A percentile compares a stretch with the other conserved stretches of the same genome.
These are phyloP conservation scores for Pristionchus arcanus DNA, from an alignment of 2,888 invertebrate genomes.

Conservation along the genomic window DNA sequence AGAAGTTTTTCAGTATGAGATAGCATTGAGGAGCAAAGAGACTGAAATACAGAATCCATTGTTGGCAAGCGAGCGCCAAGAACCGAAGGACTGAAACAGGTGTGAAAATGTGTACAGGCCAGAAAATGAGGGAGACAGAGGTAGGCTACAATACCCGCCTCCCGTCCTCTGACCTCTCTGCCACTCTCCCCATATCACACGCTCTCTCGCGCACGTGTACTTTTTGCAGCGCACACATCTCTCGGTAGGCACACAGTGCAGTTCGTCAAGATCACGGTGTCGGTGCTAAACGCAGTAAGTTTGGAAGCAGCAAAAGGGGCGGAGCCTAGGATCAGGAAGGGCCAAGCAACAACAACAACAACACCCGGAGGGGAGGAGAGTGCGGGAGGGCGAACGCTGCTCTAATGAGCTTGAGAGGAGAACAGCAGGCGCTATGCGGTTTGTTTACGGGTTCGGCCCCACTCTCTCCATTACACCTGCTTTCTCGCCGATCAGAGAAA, in stretches of 20 bases:
- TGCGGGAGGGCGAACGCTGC: neutral
- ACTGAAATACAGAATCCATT: neutral
- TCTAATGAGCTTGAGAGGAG: constrained; percentile 12
- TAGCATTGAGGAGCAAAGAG: neutral
- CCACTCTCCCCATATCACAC: neutral
- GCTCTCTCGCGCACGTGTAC: neutral
- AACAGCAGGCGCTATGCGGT: neutral
- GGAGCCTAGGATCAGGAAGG: neutral
- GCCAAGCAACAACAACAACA: neutral
- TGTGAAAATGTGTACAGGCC: neutral
- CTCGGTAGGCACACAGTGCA: neutral
- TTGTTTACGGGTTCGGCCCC: constrained; percentile 35
- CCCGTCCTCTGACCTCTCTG: neutral
- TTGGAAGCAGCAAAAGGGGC: neutral
- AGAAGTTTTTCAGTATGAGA: no score
- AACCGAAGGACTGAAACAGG: neutral
- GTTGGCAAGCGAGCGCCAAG: neutral
- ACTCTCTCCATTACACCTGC: neutral
- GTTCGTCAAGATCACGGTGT: neutral
- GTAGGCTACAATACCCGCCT: neutral
- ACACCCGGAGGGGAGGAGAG: neutral
- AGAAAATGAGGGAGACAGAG: neutral
- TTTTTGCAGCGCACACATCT: constrained; percentile 17
- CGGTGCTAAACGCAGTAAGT: neutral
- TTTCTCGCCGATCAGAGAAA: neutral